A percentile compares a stretch with the other conserved stretches of the same genome.
Conservation (phyloP, 1,140 invertebrate genomes). For the Antheraea pernyi region DNA sequence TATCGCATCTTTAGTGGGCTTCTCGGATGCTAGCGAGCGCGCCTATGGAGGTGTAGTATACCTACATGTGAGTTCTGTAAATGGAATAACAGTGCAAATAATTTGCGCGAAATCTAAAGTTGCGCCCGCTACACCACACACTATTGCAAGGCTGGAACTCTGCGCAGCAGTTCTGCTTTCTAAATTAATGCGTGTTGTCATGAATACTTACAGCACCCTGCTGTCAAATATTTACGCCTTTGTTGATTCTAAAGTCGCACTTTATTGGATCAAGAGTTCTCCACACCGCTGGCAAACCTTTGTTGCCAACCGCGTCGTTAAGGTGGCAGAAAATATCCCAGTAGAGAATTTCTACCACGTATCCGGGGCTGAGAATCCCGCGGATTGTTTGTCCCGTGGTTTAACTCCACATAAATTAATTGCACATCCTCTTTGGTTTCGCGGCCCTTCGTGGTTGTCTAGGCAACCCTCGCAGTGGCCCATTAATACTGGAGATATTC, state of each 20-base stretch:
- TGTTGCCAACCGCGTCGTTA: conserved; percentile 22
- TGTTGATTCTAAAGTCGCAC: conserved; percentile 22
- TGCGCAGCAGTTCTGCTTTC: conserved; percentile 28
- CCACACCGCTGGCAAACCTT: conserved; percentile 25
- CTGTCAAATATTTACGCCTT: conserved; percentile 24
- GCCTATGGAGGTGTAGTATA: conserved; percentile 48
- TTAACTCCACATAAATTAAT: conserved; percentile 1
- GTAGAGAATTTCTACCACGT: conserved; percentile 21
- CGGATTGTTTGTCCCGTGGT: conserved; percentile 8
- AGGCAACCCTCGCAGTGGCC: neutral
- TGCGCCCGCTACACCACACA: conserved; percentile 23
- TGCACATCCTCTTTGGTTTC: conserved; percentile 4
- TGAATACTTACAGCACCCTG: conserved; percentile 23
- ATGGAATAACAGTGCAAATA: too few species aligned
- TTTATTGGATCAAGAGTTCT: conserved; percentile 25
- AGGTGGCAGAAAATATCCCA: conserved; percentile 18
- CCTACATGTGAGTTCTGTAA: conserved; percentile 20
- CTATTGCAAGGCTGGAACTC: conserved; percentile 38
- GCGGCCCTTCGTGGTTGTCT: neutral
- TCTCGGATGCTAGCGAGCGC: too few species aligned
- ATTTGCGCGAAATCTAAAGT: too few species aligned
- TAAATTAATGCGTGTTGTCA: conserved; percentile 33
- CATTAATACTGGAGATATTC: neutral
- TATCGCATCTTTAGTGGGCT: conserved; percentile 20
- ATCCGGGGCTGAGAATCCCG: conserved; percentile 19